Base-by-base conservation (phyloP, 2,888 invertebrate species). In the Hemaris fuciformis region DNA sequence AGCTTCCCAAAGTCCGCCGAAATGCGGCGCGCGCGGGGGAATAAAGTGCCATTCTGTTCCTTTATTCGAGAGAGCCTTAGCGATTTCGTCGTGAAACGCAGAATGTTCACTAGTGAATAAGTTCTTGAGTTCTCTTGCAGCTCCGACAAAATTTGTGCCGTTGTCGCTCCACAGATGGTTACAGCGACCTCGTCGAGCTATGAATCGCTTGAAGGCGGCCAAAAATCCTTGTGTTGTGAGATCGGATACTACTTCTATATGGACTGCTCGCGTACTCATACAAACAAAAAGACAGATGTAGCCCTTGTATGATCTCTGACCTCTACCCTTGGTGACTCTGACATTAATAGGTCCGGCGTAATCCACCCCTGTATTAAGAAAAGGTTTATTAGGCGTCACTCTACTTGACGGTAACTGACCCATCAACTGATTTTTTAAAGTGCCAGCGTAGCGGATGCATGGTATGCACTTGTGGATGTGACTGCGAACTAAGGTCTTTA, bases 231-330 rank as follows among this genome's bases (percentile, higher is more conserved):
- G 64, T 3, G 75, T 65, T 1, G 73, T 68, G 1, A 81, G 60
- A 13, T 71, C 70, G 0, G 64, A 64, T 0, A 78, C 78, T 0
- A 69, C 64, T 57, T 81, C 79, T 0, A 79, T 25, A 41, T 76
- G 77, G 1, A 76, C 63, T 0, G 76, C 77, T n/a, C 68, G 67
- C 0, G 72, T 71, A 0, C 62, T 62, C 65, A 68, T 64, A 42
- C 76, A 77, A 7, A 68, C 43, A 34, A 70, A 69, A 2, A 67
- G 22, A 23, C 70, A 69, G 7, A 67, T 64, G 48, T 66, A 68
- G 13, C 67, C 65, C 15, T 71, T 71, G 2, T 27, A 57, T 1
- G 66, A 20, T 18, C 64, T 62, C 15, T 60, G 42, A 1, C 68
- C 69, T 42, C 75, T 57, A 0, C 69, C 65, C 1, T 61, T 65